Evolutionary conservation across 1,140 invertebrate species (phyloP), one percentile per base, ranked within the genome.

Genomic region (Luehdorfia chinensis): DNA sequence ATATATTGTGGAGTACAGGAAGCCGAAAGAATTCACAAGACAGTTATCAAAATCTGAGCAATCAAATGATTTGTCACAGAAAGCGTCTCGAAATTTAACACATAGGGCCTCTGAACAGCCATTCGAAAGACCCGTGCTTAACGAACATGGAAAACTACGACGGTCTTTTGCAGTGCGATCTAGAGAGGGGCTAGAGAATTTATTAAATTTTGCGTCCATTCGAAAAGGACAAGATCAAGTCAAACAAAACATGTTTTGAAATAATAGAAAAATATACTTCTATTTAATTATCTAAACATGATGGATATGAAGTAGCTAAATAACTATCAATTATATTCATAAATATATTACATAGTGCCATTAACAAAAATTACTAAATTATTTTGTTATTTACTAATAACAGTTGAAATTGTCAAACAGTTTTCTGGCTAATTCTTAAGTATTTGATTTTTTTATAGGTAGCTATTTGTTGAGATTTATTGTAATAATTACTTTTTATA

Each of bases 91-190:
- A 19, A 23, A 46, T 23, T 50, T 54, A 37, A 54, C 37, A 15
- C 59, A 63, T 16, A 75, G 62, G 36, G 47, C 63, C 0, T 74
- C 78, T 0, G 77, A 81, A 14, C 55, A 61, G 48, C 66, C 76
- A 2, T 76, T 81, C 33, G 58, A 63, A 47, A 74, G 72, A 33
- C 60, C 73, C 2, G 21, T 37, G 14, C 58, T 63, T 33, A 58
- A 58, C 13, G 77, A 78, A 31, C 72, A 59, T 50, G 81, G 75
- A 41, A 86, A 83, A 53, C 37, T 84, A 13, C 58, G 83, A 54
- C 64, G 77, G 59, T 86, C 83, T 4, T 84, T 86, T 50, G 73
- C 76, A 16, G 80, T 86, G 13, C 55, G 83, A 14, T 84, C 79
- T 27, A 61, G 83, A 13, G 83, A 86, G 48, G 78, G 83, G 16